These are phyloP conservation scores for Hiodon alosoides DNA, from an alignment of 2,113 vertebrate genomes.

Conservation along the genomic window DNA sequence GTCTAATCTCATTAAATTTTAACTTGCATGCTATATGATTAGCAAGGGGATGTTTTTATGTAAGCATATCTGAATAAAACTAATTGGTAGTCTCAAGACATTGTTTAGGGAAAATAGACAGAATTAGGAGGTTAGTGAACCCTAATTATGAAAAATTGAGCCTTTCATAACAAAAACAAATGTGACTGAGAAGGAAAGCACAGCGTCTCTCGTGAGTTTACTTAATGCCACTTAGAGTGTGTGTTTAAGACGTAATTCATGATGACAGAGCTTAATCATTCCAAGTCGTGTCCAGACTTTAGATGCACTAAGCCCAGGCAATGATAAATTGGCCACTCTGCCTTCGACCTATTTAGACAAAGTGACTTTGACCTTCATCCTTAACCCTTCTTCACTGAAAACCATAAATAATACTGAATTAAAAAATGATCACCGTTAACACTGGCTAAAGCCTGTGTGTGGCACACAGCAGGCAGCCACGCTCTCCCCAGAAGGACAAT, in stretches of 20 bases:
- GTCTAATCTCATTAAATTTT: no score
- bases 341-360: background rate
- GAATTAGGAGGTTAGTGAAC: constrained; percentile 22
- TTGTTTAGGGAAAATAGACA: constrained; percentile 9
- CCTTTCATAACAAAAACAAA: background rate
- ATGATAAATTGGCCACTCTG: background rate
- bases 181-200: background rate
- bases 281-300: no score
- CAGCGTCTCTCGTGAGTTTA: background rate
- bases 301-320: background rate
- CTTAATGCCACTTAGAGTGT: background rate
- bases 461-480: no score
- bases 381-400: background rate
- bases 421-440: background rate
- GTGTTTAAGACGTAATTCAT: background rate
- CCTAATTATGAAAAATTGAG: constrained; percentile 12
- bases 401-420: background rate
- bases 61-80: no score
- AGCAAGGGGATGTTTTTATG: no score
- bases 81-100: background rate
- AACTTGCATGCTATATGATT: no score
- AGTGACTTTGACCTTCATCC: background rate
- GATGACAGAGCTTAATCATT: background rate
- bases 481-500: no score
- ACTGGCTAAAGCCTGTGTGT: no score